Evolutionary conservation across 2,797 vertebrate species (phyloP).

Genomic region (Falco peregrinus): DNA sequence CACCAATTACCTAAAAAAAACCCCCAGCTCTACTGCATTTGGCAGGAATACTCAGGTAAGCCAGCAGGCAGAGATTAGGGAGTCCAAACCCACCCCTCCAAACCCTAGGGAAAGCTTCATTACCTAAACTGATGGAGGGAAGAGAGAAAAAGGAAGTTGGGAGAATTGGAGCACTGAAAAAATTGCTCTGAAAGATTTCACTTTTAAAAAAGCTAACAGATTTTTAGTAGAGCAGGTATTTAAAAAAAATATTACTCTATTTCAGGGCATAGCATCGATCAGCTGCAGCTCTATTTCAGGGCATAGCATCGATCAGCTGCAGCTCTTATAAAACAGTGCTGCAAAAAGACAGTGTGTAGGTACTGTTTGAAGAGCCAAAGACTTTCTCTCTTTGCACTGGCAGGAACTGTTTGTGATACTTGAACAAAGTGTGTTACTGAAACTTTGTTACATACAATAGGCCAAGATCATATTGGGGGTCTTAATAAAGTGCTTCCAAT

Average conservation of each 20-base stretch:
- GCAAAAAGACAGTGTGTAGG: neutral
- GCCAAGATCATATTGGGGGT: neutral
- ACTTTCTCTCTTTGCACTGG: neutral
- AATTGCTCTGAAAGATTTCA: neutral
- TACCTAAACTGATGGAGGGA: neutral
- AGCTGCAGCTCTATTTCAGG: neutral
- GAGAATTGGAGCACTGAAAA: neutral
- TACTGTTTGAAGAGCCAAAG: neutral
- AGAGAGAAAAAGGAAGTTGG: neutral
- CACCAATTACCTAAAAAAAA: neutral
- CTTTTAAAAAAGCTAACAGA: neutral
- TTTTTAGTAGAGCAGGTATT: neutral
- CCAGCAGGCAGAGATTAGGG: neutral
- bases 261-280: too few relatives aligned
- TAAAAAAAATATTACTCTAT: neutral
- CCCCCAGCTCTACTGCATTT: neutral
- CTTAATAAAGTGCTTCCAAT: neutral
- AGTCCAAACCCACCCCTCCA: neutral
- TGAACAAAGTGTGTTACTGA: neutral
- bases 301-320: neutral
- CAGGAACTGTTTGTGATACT: neutral
- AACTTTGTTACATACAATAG: neutral
- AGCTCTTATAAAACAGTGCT: neutral
- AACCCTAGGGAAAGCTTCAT: neutral
- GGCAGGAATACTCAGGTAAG: neutral